Evolutionary conservation across 1,140 invertebrate genomes (phyloP), one percentile per base, ranked within the genome.

Genomic region (Brachionus koreanus): DNA sequence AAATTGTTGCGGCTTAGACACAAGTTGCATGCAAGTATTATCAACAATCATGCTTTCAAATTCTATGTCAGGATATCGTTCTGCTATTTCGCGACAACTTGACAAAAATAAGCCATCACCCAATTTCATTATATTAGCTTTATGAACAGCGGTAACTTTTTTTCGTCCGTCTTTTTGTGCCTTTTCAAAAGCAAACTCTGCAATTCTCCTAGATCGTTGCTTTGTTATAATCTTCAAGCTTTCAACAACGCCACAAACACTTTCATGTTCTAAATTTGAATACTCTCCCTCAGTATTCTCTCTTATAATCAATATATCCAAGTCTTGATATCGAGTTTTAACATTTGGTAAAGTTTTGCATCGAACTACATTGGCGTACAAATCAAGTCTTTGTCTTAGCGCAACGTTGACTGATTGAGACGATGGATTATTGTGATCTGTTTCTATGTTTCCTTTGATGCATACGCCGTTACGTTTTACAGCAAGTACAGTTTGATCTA

Each of bases 221-320:
- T 92, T 92, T 3, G 97, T 99, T 13, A 98, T 93, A 25, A 82
- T 63, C 33, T 99, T 99, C 82, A 99, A 89, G 86, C 96, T 97
- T 87, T 99, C 97, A 5, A 99, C 94, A 37, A 99, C 95, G 23
- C 96, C 95, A 23, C 86, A 85, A 0, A 96, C 95, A 85, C 94
- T 87, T 85, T 98, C 95, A 87, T 99, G 97, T 87, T 99, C 97
- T 52, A 98, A 86, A 6, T 95, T 95, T 33, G 95, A 98, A 87
- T 99, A 99, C 90, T 99, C 97, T 29, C 97, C 97, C 88, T 99
- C 97, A 0, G 95, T 98, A 89, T 98, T 95, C 89, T 99, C 97
- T 85, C 97, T 90, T 85, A 99, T 98, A 85, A 99, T 95, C 83
- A 98, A 93, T 88, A 95, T 94, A 89, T 99, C 97, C 35, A 99